Base-by-base conservation (phyloP, 2,113 vertebrate genomes). In the Puffinus mauretanicus region DNA sequence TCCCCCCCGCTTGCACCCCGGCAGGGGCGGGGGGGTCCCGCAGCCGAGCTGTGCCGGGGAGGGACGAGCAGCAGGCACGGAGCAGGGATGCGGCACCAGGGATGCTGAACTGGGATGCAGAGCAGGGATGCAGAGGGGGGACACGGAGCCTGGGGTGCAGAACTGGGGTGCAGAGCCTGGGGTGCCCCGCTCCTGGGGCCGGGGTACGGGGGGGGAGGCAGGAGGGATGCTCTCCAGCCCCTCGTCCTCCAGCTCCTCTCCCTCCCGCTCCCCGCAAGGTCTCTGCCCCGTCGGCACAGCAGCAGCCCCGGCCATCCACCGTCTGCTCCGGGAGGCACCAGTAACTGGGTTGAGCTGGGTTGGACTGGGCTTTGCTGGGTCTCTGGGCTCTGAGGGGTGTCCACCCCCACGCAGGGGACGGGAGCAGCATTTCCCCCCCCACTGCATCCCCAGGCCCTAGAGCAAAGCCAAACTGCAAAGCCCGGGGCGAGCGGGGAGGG, bases 391-490 rank as follows among this genome's bases (percentile, higher is more conserved):
- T 13, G 32, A 26, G 46, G 46, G 36, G 64, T 10, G 2, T 7
- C 29, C 12, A 2, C 32, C 44, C 61, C n/a, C 2, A 10, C 6
- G 0, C 81, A 11, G 76, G 67, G 70, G 5, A 4, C 4, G 3
- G 40, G 66, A 55, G 30, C 66, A 2, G 34, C 36, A 1, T 11
- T 4, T 3, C 11, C 16, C 2, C 14, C 32, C 4, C 5, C 16
- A 7, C 58, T 14, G 3, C 2, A 1, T 8, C n/a, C 27, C 15
- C 30, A 5, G 13, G 4, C 32, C 55, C 60, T 3, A 2, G 1
- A 9, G 30, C 30, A 10, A 57, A 60, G 3, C 22, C 40, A 8
- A 54, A 8, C 38, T 0, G 18, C 32, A 6, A 10, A 34, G 8
- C 47, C 54, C 10, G 7, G 42, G 14, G n/a, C 1, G 11, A 66